Conservation (phyloP, 1,140 invertebrate genomes). For the Lucilia sericata region DNA sequence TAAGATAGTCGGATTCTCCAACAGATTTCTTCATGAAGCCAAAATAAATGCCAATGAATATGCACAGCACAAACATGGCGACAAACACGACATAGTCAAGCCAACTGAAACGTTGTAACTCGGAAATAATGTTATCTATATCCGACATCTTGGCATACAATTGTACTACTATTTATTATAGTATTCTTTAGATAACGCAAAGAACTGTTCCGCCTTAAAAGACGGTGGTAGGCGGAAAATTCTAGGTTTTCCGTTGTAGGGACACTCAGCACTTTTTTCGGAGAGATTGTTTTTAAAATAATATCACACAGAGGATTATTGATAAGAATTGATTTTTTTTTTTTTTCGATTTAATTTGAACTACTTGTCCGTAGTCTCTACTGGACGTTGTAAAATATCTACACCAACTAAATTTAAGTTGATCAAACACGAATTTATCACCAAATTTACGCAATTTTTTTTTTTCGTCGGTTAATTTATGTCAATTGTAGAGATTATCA, state of each 20-base stretch:
- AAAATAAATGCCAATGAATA: slow-evolving; percentile 74
- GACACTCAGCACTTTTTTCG: neutral
- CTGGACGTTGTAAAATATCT: slow-evolving; percentile 5
- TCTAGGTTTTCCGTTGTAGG: neutral
- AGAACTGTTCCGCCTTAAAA: neutral
- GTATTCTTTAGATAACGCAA: neutral
- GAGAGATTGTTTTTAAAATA: neutral
- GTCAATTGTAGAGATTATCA: slow-evolving; percentile 32
- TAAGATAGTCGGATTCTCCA: slow-evolving; percentile 73
- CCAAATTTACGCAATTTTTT: slow-evolving; percentile 4
- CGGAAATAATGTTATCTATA: slow-evolving; percentile 72
- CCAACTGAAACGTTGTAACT: slow-evolving; percentile 67
- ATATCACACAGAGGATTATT: neutral
- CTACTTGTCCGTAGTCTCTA: neutral
- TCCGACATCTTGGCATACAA: slow-evolving; percentile 58
- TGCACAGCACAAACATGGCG: slow-evolving; percentile 71
- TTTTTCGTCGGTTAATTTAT: slow-evolving; percentile 13
- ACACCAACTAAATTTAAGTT: slow-evolving; percentile 28
- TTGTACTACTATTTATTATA: neutral
- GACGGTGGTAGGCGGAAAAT: neutral
- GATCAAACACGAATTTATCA: slow-evolving; percentile 30
- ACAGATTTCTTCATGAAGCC: slow-evolving; percentile 72
- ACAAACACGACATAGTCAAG: slow-evolving; percentile 71
- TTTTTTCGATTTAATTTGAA: slow-evolving; percentile 4
- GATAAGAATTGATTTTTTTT: neutral